phyloP scores from a whole-genome alignment of 2,888 invertebrate genomes.

The Leistus spinibarbis region DNA sequence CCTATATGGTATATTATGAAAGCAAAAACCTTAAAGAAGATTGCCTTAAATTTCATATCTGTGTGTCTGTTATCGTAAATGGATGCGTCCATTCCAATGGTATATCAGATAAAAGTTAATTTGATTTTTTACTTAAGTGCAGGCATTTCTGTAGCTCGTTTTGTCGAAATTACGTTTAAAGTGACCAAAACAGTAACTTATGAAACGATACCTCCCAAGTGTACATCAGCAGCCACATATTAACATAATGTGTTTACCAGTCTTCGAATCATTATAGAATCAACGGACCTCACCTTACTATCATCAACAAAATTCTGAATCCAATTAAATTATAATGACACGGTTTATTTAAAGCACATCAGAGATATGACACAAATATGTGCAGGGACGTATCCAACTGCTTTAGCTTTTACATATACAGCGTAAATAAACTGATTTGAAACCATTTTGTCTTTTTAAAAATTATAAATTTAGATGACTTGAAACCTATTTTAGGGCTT shows the following conservation, averaged over 20 bases:
- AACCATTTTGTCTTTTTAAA: too few species aligned
- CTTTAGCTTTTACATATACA: neutral
- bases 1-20: neutral
- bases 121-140: slow-evolving; percentile 1
- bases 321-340: slow-evolving; percentile 29
- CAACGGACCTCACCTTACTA: slow-evolving; percentile 1
- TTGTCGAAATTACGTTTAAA: slow-evolving; percentile 14
- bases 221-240: slow-evolving; percentile 1
- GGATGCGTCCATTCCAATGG: neutral
- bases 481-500: too few species aligned
- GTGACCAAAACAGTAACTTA: slow-evolving; percentile 17
- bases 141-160: neutral
- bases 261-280: slow-evolving; percentile 8
- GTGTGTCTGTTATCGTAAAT: too few species aligned
- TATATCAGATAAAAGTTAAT: neutral
- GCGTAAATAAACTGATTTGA: too few species aligned
- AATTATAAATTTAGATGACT: too few species aligned
- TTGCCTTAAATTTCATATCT: neutral
- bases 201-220: slow-evolving; percentile 23
- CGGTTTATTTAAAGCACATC: slow-evolving; percentile 23
- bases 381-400: neutral
- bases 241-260: slow-evolving; percentile 11
- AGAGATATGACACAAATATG: slow-evolving; percentile 2
- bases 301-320: slow-evolving; percentile 17
- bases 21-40: neutral